Evolutionary conservation across 2,888 invertebrate species (phyloP).

Genomic region (Erannis defoliaria): DNA sequence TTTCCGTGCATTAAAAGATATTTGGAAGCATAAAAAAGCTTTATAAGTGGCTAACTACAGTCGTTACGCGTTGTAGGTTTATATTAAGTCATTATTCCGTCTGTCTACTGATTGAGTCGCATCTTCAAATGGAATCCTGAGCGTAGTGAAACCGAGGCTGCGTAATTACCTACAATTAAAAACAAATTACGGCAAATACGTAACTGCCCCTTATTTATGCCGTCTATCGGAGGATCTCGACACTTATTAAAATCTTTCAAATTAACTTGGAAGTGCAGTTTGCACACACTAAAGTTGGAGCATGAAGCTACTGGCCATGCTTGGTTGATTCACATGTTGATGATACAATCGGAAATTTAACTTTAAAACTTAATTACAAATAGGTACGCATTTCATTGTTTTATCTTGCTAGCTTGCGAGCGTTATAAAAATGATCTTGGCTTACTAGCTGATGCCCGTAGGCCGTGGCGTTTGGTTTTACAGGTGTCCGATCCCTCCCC

Average conservation of each 20-base stretch:
- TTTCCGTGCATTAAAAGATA: too few relatives aligned
- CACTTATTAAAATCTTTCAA: slow-evolving; percentile 21
- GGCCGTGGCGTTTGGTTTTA: too few relatives aligned
- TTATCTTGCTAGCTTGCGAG: too few relatives aligned
- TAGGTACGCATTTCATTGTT: slow-evolving; percentile 12
- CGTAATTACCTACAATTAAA: slow-evolving; percentile 62
- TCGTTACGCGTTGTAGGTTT: background rate
- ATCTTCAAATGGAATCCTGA: slow-evolving; percentile 50
- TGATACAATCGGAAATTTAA: slow-evolving; percentile 10
- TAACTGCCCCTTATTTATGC: slow-evolving; percentile 45
- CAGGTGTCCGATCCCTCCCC: too few relatives aligned
- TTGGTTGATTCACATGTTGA: slow-evolving; percentile 6
- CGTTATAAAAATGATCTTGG: too few relatives aligned
- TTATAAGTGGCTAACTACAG: background rate
- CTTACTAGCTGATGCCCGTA: too few relatives aligned
- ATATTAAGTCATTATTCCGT: background rate
- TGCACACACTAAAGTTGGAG: slow-evolving; percentile 25
- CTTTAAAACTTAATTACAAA: slow-evolving; percentile 6
- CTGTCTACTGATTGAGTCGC: slow-evolving; percentile 7
- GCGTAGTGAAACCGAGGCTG: slow-evolving; percentile 62
- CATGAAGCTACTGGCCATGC: background rate
- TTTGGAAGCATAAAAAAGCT: too few relatives aligned
- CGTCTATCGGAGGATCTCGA: slow-evolving; percentile 39
- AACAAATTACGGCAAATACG: slow-evolving; percentile 58
- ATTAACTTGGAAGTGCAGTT: slow-evolving; percentile 28